A percentile compares a stretch with the other conserved stretches of the same genome.
Conservation (phyloP, 2,797 vertebrate genomes). For the Anas capensis region DNA sequence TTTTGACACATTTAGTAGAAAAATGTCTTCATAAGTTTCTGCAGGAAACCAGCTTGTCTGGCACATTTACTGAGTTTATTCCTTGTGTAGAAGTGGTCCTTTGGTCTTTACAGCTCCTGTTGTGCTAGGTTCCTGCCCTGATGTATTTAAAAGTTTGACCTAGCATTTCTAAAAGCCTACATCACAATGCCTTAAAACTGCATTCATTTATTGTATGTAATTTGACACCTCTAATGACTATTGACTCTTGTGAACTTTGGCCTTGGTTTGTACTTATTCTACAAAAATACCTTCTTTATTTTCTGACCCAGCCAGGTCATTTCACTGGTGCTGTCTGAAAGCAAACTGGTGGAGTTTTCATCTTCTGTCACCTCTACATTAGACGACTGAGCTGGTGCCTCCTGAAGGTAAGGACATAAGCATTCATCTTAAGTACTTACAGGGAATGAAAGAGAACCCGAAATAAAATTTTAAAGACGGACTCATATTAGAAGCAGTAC, state of each 20-base stretch:
- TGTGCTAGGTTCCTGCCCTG: neutral
- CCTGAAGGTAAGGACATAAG: constrained; percentile 32
- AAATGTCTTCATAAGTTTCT: neutral
- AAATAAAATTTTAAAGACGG: neutral
- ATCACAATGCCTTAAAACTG: neutral
- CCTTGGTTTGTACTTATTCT: neutral
- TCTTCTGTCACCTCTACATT: constrained; percentile 71
- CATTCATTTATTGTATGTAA: neutral
- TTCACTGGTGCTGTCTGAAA: constrained; percentile 44
- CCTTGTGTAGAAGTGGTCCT: neutral
- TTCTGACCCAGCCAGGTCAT: constrained; percentile 85
- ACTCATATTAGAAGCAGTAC: neutral
- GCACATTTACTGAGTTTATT: neutral
- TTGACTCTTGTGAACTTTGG: neutral
- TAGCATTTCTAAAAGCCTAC: neutral
- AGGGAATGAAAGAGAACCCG: neutral
- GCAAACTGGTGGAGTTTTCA: constrained; percentile 52
- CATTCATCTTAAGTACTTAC: neutral
- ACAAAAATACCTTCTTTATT: constrained; percentile 56
- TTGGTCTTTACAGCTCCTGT: neutral
- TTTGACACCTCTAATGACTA: neutral
- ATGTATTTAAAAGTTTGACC: neutral
- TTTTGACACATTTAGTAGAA: neutral
- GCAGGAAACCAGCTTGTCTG: neutral
- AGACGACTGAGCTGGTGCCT: neutral